A percentile compares a stretch with the other conserved stretches of the same genome.
These are phyloP conservation scores for Rhadinocentrus ornatus DNA, from an alignment of 2,797 vertebrate genomes.

Conservation along the genomic window DNA sequence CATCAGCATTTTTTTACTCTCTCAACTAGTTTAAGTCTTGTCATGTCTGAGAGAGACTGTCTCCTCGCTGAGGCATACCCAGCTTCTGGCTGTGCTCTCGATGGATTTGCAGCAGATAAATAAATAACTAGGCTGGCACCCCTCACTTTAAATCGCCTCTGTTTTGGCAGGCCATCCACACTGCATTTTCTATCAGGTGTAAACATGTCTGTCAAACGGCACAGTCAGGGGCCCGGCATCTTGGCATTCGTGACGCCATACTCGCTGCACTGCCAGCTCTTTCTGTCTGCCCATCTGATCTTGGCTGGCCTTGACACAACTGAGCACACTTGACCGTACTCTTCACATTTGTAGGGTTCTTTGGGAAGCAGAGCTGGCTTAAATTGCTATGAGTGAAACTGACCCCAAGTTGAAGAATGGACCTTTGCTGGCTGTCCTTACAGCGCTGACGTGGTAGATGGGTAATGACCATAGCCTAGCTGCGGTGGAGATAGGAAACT, in stretches of 20 bases:
- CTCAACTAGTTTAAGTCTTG: conserved; percentile 56
- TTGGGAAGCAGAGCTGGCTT: conserved; percentile 61
- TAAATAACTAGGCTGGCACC: conserved; percentile 76
- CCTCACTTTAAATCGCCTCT: conserved; percentile 71
- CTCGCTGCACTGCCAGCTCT: conserved; percentile 52
- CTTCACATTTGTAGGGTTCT: conserved; percentile 56
- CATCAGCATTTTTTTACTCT: conserved; percentile 27
- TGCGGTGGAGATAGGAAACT: conserved; percentile 43
- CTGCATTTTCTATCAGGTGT: conserved; percentile 76
- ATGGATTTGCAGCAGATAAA: conserved; percentile 73
- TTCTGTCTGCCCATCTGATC: conserved; percentile 63
- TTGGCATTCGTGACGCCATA: conserved; percentile 63
- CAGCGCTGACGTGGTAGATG: conserved; percentile 25
- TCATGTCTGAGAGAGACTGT: conserved; percentile 60
- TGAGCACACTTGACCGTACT: conserved; percentile 54
- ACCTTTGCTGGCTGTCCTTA: conserved; percentile 47
- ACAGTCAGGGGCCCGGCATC: conserved; percentile 49
- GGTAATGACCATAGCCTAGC: conserved; percentile 58
- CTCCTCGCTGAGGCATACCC: conserved; percentile 63
- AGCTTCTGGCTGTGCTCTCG: conserved; percentile 67
- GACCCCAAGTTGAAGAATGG: conserved; percentile 61
- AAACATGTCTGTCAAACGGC: conserved; percentile 79
- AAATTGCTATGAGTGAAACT: conserved; percentile 70
- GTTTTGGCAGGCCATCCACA: conserved; percentile 71
- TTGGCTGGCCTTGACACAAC: conserved; percentile 62